These are phyloP conservation scores for Sylvia borin DNA, from an alignment of 2,797 vertebrate species.

Conservation along the genomic window DNA sequence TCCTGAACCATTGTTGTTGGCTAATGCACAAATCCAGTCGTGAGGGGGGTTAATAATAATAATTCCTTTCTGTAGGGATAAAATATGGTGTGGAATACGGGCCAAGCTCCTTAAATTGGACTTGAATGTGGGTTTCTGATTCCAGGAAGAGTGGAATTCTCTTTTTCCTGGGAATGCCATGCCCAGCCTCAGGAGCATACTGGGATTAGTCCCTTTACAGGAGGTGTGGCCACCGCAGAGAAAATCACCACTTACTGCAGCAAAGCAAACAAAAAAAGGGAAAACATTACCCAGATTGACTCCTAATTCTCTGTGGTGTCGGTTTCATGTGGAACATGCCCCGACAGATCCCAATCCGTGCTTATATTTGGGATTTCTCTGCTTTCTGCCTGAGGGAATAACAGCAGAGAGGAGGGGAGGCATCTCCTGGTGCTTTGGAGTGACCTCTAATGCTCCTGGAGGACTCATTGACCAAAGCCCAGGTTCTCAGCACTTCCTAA, in stretches of 20 bases:
- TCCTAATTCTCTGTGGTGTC: not conserved
- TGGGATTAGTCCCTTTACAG: not conserved
- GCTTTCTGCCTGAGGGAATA: not conserved
- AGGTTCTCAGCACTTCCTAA: accelerated
- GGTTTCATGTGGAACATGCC: not conserved
- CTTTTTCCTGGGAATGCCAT: not conserved
- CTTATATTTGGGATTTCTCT: not conserved
- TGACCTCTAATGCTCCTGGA: not conserved
- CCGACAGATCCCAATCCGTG: not conserved
- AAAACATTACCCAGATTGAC: not conserved
- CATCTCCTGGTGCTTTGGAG: not conserved
- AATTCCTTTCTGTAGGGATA: not conserved
- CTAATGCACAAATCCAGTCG: not conserved
- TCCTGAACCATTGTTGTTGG: not conserved
- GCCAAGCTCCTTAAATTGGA: not conserved
- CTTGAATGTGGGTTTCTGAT: not conserved
- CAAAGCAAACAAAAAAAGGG: constrained; percentile 18
- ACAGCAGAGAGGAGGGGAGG: not conserved
- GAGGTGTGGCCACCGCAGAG: constrained; percentile 31
- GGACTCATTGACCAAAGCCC: not conserved
- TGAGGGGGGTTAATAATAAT: not conserved
- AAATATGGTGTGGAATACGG: not conserved
- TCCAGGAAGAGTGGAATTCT: not conserved
- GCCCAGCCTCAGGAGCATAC: not conserved
- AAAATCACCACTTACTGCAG: constrained; percentile 30